Base-by-base conservation (phyloP, 2,113 vertebrate genomes). In the Rhineura floridana region DNA sequence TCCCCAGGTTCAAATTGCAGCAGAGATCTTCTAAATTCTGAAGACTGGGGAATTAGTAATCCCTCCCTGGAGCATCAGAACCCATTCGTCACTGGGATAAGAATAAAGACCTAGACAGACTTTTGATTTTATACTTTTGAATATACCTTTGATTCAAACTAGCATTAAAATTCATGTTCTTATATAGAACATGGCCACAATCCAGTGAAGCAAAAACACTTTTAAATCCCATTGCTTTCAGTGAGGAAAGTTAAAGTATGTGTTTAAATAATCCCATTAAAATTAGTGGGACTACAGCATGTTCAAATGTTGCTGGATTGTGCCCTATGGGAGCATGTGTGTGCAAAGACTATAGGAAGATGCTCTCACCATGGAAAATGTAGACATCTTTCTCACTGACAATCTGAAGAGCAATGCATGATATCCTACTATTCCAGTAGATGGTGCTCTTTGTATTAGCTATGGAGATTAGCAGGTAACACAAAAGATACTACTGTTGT, bases 391-490 rank as follows among this genome's bases (percentile, higher is more conserved):
- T 73, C 78, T 21, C 33, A 44, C 10, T 2, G 1, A 42, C 0
- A 76, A 44, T 10, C 3, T 42, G 42, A 65, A 17, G 67, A 85
- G n/a, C 17, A 63, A 59, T 72, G 62, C 65, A 36, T 3, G 1
- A 76, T 84, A 44, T 62, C 77, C 46, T 89, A 0, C 7, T 39
- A 89, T 94, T 92, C 95, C 94, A 95, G 89, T 91, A 95, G 95
- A 93, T 94, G 95, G 94, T 94, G 94, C 95, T 95, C 95, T 94
- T n/a, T 11, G 91, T 93, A 93, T 93, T 93, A 39, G 83, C 81
- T 95, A 89, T 90, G 46, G 17, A 21, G 0, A 7, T 79, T 6
- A n/a, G 46, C 4, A 44, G 33, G 39, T 33, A 63, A 30, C 6
- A 65, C 6, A 42, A 73, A 17, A n/a, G 3, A 67, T 89, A 52